Evolutionary conservation across 2,797 vertebrate species (phyloP), one percentile per base, ranked within the genome.

Genomic region (Craterocephalus amniculus): DNA sequence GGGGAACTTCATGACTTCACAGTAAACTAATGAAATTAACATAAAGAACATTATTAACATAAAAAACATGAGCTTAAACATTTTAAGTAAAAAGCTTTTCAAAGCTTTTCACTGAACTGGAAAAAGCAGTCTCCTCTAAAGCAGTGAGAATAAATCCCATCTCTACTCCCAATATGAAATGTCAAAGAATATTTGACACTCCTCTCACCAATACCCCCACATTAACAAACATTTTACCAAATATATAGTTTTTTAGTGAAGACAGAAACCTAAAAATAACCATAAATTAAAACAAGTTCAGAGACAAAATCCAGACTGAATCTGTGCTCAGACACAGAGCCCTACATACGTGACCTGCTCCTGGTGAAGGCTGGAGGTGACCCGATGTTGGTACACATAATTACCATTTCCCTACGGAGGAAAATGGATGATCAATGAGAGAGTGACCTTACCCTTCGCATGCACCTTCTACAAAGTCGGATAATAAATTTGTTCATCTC

Each of bases 401-500:
- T 89, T 87, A 87, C 74, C 69, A 65, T 86, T 86, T 87, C 82
- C 87, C 87, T 77, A 59, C 36, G 40, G 75, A n/a, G 68, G 61
- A 59, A 67, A 64, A 76, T 48, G 1, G 62, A 58, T 86, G 88
- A 92, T 91, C 89, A 90, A 91, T 91, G 87, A 88, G 65, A 65
- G 70, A 26, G 54, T 87, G 91, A 91, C 92, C 93, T 93, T 90
- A 70, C 26, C 85, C 76, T 79, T 35, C 13, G 16, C 27, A 55
- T 5, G 13, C 80, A 81, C 83, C 81, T 73, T 80, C 80, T 65
- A 79, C 80, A 69, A 81, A 83, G 87, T 88, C 63, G 43, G 73
- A 79, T 87, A 89, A 92, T 93, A 92, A 92, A 94, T 86, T 80
- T 86, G 63, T 80, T 81, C 89, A 85, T 86, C 78, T 84, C 83